Evolutionary conservation across 2,113 vertebrate species (phyloP).

Genomic region (Leuciscus idus): DNA sequence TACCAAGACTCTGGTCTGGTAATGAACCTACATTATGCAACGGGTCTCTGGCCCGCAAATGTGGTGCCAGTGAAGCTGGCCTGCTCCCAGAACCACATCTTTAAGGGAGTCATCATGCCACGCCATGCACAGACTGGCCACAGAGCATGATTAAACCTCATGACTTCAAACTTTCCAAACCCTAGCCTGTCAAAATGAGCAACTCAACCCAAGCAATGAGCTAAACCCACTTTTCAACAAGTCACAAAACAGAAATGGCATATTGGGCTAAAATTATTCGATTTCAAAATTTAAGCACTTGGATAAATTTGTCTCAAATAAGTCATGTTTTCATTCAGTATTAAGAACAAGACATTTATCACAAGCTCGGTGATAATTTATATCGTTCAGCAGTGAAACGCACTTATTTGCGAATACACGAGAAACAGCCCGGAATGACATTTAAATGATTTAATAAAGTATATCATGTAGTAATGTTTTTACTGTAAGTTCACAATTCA

Average conservation of each 20-base stretch:
- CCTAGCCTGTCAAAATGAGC: conserved; percentile 58
- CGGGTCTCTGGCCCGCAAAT: conserved; percentile 47
- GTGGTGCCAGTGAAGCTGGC: conserved; percentile 61
- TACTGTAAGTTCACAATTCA: conserved; percentile 15
- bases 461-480: conserved; percentile 33
- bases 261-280: neutral
- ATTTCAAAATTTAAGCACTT: neutral
- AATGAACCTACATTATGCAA: conserved; percentile 57
- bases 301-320: conserved; percentile 1
- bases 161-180: conserved; percentile 69
- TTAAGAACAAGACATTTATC: conserved; percentile 17
- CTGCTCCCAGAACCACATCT: conserved; percentile 60
- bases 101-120: conserved; percentile 63
- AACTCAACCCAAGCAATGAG: conserved; percentile 47
- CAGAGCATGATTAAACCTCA: conserved; percentile 65
- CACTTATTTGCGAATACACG: neutral
- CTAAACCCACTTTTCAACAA: conserved; percentile 54
- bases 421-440: neutral
- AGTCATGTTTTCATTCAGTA: conserved; percentile 35
- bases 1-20: conserved; percentile 45
- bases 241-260: conserved; percentile 43
- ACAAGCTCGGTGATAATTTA: neutral
- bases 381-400: conserved; percentile 29
- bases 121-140: conserved; percentile 59
- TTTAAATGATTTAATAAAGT: conserved; percentile 34